Base-by-base conservation (phyloP, 1,140 invertebrate genomes). In the Drosophila fuyamai region DNA sequence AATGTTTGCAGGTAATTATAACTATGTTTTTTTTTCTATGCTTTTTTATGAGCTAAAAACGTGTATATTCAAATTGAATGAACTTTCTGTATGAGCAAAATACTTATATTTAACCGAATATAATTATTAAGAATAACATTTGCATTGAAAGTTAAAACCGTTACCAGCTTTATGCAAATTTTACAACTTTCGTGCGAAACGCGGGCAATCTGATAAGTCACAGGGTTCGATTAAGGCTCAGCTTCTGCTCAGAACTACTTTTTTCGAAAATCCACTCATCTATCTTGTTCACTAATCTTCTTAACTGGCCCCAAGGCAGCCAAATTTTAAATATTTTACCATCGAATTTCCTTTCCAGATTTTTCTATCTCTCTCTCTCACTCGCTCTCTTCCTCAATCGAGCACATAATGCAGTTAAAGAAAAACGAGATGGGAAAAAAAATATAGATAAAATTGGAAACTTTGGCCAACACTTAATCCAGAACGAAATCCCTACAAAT, bases 381-480 rank as follows among this genome's bases (percentile, higher is more conserved):
- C n/a, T 23, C 36, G 1, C 46, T 53, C 63, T 65, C 65, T 53
- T 51, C 8, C 23, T 23, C 23, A 71, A 71, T 71, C 67, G 51
- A 58, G 51, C 43, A 50, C 44, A 72, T 71, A 72, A 72, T 72
- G 68, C 68, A 72, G 65, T 71, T 72, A 71, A 58, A 41, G 43
- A 58, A 68, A 66, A 68, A 36, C 12, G 8, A 29, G 8, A 0
- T 13, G n/a, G n/a, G 14, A 68, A 48, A 46, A 16, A 35, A 35
- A 6, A 58, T 27, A 70, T 32, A 57, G 43, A 68, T 70, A 50
- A 72, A 72, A 72, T 71, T 72, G 66, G 51, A 72, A 72, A 72
- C 66, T 72, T 71, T 71, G 66, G 50, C 68, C 68, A 71, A 71
- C 66, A 71, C 68, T 71, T 72, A 72, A 72, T 72, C 68, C 68